Percentiles rank a stretch among this genome's conserved stretches.
phyloP scores from a whole-genome alignment of 1,140 invertebrate species.

The Bombus sylvicola region DNA sequence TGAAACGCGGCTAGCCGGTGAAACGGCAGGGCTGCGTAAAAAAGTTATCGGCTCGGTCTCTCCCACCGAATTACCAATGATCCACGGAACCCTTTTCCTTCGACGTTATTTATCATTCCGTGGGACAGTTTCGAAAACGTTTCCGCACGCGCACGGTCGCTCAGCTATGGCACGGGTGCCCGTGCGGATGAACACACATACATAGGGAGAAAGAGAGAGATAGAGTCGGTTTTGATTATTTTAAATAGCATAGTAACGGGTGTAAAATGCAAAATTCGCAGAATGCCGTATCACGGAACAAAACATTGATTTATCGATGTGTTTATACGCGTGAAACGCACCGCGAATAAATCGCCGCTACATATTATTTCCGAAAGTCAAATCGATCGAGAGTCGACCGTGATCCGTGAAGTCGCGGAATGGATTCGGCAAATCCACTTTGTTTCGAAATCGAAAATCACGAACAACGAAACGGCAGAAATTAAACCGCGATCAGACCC shows the following conservation, averaged over 20 bases:
- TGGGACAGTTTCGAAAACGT: conserved; percentile 26
- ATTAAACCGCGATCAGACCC: conserved; percentile 46
- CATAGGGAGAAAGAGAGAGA: too few relatives aligned
- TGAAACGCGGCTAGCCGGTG: conserved; percentile 16
- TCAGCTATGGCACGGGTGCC: too few relatives aligned
- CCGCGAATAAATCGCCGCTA: conserved; percentile 27
- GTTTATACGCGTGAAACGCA: conserved; percentile 8
- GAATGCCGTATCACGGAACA: background rate
- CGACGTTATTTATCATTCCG: conserved; percentile 43
- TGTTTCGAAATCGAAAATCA: background rate
- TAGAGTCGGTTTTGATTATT: conserved; percentile 3
- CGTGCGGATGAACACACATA: too few relatives aligned
- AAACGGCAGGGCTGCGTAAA: conserved; percentile 19
- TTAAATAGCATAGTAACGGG: background rate
- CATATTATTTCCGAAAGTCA: conserved; percentile 18
- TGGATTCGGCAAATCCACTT: conserved; percentile 4
- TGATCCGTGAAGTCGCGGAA: background rate
- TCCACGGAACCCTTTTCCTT: conserved; percentile 26
- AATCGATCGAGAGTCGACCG: background rate
- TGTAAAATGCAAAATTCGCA: conserved; percentile 5
- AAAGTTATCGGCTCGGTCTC: conserved; percentile 38
- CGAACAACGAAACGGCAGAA: conserved; percentile 32
- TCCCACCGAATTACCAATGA: conserved; percentile 24
- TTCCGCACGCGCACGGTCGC: background rate
- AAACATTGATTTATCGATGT: conserved; percentile 44